Conservation (phyloP, 2,113 vertebrate genomes). For the Mobula birostris region DNA sequence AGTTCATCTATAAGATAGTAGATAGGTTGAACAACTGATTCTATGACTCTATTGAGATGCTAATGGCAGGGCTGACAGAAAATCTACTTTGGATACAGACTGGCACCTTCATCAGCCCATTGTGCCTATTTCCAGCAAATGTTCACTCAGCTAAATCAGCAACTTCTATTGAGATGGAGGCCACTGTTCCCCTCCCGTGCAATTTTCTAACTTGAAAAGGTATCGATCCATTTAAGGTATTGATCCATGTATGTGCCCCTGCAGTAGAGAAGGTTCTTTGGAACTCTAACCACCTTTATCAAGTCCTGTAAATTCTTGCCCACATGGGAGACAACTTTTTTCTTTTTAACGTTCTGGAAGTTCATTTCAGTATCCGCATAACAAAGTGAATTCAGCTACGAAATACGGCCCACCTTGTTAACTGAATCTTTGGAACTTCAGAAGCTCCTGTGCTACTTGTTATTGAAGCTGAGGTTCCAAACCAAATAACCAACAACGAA, state of each 20-base stretch:
- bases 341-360: not conserved
- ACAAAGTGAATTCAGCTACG: not conserved
- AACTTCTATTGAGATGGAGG: not conserved
- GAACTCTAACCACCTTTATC: too few relatives aligned
- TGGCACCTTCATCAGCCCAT: not conserved
- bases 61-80: not conserved
- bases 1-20: too few relatives aligned
- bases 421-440: not conserved
- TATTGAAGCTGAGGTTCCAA: not conserved
- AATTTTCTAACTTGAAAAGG: too few relatives aligned
- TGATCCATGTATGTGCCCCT: too few relatives aligned
- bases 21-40: too few relatives aligned
- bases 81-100: not conserved
- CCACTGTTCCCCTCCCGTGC: too few relatives aligned
- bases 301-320: too few relatives aligned
- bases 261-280: too few relatives aligned
- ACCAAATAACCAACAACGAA: not conserved
- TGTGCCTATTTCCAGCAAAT: not conserved
- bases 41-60: too few relatives aligned
- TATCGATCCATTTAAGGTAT: too few relatives aligned
- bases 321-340: too few relatives aligned
- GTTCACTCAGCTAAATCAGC: not conserved
- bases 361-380: not conserved
- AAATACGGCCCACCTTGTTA: not conserved
- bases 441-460: not conserved